A percentile compares a stretch with the other conserved stretches of the same genome.
These are phyloP conservation scores for Trileptium ribeirensis DNA, from an alignment of 2,888 invertebrate genomes.

Conservation along the genomic window DNA sequence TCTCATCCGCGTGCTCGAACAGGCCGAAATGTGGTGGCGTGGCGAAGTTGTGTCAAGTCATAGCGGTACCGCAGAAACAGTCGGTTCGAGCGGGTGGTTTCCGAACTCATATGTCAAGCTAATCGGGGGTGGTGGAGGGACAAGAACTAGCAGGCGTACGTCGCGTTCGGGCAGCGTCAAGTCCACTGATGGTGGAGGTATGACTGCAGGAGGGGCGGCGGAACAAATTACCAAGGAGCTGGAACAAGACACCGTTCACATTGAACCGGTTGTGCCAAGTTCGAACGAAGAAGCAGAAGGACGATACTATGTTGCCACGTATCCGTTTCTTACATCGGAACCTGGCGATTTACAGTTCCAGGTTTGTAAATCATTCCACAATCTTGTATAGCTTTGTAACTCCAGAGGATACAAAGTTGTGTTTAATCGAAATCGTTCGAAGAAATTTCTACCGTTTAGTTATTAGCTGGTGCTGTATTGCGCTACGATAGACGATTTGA, in stretches of 20 bases:
- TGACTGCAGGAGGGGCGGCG: not conserved
- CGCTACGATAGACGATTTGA: too few species aligned
- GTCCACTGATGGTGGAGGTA: too few species aligned
- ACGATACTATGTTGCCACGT: constrained; percentile 68
- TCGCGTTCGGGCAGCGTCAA: not conserved
- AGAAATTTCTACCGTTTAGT: too few species aligned
- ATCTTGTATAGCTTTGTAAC: too few species aligned
- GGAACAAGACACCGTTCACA: too few species aligned
- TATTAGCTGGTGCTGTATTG: too few species aligned
- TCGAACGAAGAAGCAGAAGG: constrained; percentile 66
- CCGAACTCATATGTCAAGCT: constrained; percentile 60
- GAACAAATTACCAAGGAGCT: not conserved
- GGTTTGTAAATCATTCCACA: too few species aligned
- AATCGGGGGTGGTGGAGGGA: constrained; percentile 34
- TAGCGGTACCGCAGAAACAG: not conserved
- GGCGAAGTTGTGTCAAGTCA: constrained; percentile 57
- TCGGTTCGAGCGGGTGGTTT: constrained; percentile 59
- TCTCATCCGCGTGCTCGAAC: constrained; percentile 59
- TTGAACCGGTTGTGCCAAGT: not conserved
- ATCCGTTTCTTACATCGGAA: constrained; percentile 80
- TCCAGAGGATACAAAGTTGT: too few species aligned
- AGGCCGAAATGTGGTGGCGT: constrained; percentile 63
- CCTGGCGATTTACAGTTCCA: constrained; percentile 82
- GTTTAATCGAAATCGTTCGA: too few species aligned
- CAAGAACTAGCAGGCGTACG: not conserved